These are phyloP conservation scores for Bombus confusus DNA, from an alignment of 1,140 invertebrate species.

Conservation along the genomic window DNA sequence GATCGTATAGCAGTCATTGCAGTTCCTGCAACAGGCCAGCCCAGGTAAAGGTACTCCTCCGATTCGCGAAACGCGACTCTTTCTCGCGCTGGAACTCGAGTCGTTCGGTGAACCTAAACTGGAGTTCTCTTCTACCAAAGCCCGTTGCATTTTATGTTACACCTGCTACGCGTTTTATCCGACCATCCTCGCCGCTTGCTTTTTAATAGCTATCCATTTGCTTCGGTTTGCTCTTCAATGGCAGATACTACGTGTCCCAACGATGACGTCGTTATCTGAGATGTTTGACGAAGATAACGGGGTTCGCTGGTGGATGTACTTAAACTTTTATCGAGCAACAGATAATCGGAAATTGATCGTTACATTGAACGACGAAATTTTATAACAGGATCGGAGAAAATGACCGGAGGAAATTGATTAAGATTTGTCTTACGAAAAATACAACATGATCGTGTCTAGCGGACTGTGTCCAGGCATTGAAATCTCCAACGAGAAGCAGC, in stretches of 20 bases:
- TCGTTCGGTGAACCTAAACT: constrained; percentile 51
- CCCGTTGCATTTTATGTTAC: constrained; percentile 30
- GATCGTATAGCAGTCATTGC: constrained; percentile 54
- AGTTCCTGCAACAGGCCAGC: constrained; percentile 40
- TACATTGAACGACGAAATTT: neutral
- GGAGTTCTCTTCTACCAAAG: constrained; percentile 14
- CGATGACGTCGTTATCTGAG: neutral
- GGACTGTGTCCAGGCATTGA: neutral
- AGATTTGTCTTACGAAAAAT: neutral
- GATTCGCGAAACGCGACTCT: constrained; percentile 53
- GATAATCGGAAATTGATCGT: too few species aligned
- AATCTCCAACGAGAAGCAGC: neutral
- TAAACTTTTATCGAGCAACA: neutral
- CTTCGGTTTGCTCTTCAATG: constrained; percentile 2
- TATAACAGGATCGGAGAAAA: neutral
- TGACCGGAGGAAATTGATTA: neutral
- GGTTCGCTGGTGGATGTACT: too few species aligned
- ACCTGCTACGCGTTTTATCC: constrained; percentile 22
- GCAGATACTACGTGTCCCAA: neutral
- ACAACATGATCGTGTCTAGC: neutral
- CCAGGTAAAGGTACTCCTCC: constrained; percentile 36
- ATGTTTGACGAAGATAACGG: neutral
- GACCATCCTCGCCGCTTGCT: neutral
- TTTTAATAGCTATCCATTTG: constrained; percentile 21
- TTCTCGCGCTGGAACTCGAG: constrained; percentile 48